Base-by-base conservation (phyloP, 1,140 invertebrate species). In the Latrodectus geometricus region DNA sequence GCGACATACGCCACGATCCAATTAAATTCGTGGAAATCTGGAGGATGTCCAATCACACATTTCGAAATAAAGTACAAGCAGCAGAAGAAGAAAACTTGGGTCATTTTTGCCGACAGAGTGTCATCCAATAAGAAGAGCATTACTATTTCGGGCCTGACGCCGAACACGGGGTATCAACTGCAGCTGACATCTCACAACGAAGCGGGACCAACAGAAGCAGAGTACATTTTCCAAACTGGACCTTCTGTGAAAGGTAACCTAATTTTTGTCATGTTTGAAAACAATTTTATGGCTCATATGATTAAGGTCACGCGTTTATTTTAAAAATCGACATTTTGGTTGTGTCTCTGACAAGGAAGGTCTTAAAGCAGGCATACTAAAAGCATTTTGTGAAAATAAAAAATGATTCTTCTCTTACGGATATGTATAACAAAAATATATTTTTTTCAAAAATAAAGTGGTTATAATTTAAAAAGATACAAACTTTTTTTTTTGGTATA, bases 41-140 rank as follows among this genome's bases (percentile, higher is more conserved):
- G 97, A 83, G 97, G 97, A 56, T 99, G 98, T 91, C 96, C 97
- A 7, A 98, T 99, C 95, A 94, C 96, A 66, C 97, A 97, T 90
- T 99, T 88, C 49, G 76, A 83, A 56, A 86, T 87, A 14, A 75
- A 86, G 35, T 75, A 88, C 82, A 83, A 84, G 68, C 78, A 85
- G 14, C 81, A 81, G 69, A 20, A 65, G 35, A 65, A 87, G 75
- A 82, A 88, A 49, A 81, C 84, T 11, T 88, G 87, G 87, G 75
- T 82, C 21, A 21, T 82, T 17, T 82, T 77, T 20, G 78, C 76
- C n/a, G 87, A 88, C 61, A 69, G 87, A 17, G 77, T 86, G 11
- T 87, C 85, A 8, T 75, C 76, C 0, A 87, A 87, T n/a, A 73
- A 73, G 49, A 87, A 87, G 23, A 87, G 85, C 69, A 73, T 87